Conservation (phyloP, 2,113 vertebrate species). For the Eclectus roratus region DNA sequence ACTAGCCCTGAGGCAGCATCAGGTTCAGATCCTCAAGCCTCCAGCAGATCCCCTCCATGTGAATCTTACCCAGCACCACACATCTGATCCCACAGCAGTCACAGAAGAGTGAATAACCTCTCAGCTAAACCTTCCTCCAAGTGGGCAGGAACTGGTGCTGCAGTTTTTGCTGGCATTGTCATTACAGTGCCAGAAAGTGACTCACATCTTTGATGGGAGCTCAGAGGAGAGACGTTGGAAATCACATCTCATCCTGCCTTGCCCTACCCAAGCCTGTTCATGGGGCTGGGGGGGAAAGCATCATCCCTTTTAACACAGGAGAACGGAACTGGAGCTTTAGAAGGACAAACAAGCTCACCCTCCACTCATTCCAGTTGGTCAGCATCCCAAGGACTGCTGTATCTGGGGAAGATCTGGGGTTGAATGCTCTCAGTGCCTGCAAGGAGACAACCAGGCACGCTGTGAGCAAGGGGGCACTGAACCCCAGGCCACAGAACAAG, state of each 20-base stretch:
- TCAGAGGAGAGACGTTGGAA: not conserved
- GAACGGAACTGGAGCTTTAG: not conserved
- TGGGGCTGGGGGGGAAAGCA: rapidly evolving
- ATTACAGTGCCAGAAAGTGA: not conserved
- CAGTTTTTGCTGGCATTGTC: not conserved
- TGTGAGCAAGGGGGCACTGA: not conserved
- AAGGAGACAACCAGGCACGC: not conserved
- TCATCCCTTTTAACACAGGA: not conserved
- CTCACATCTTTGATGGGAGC: not conserved
- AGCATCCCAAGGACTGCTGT: not conserved
- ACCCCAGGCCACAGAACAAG: not conserved
- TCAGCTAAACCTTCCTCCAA: not conserved
- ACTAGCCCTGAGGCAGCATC: not conserved
- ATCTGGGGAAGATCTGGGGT: not conserved
- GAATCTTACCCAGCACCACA: not conserved
- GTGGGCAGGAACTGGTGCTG: not conserved
- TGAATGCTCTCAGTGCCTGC: not conserved
- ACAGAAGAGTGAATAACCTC: not conserved
- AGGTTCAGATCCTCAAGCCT: not conserved
- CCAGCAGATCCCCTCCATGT: not conserved
- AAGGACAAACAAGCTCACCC: not conserved
- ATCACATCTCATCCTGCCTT: not conserved
- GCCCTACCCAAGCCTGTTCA: not conserved
- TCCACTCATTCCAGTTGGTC: not conserved
- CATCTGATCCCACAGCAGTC: not conserved